Evolutionary conservation across 2,797 vertebrate genomes (phyloP), one percentile per base, ranked within the genome.

Genomic region (Philypnodon macrostomus): DNA sequence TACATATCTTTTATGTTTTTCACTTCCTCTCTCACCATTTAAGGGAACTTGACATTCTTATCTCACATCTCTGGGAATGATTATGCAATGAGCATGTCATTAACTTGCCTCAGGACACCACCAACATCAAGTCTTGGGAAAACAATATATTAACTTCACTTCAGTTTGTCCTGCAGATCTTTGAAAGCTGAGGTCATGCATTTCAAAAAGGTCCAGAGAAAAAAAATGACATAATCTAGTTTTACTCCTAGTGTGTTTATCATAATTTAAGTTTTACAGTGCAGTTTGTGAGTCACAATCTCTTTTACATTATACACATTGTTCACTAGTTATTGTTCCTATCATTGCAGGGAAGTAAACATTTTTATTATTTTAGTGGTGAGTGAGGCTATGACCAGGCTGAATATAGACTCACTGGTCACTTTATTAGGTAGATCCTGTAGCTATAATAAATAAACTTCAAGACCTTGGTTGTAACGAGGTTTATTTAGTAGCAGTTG

Each of bases 41-140:
- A 85, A 75, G 75, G 81, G 27, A 84, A 72, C 57, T 40, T 67
- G 38, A 60, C 45, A 45, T 73, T 81, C 62, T 80, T 80, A 79
- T 83, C 75, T 76, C 24, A 35, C 38, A 13, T 56, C 53, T 66
- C 57, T 62, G 63, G 35, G 58, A 50, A 34, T 46, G 52, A 66
- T 75, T 55, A 66, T 48, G 35, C 47, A 11, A 7, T 0, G 18
- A 24, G 23, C 12, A 2, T 2, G 18, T 2, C 26, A 14, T 59
- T 53, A 19, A 19, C 42, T 64, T 14, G 15, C 26, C 24, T 17
- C 27, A 5, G 1, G 9, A 30, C 24, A 13, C 17, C 18, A 14
- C 7, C n/a, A n/a, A n/a, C n/a, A n/a, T n/a, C n/a, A n/a, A n/a
- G n/a, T n/a, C n/a, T n/a, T n/a, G n/a, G n/a, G n/a, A n/a, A 3